These are phyloP conservation scores for Podiceps cristatus DNA, from an alignment of 2,113 vertebrate species.

Conservation along the genomic window DNA sequence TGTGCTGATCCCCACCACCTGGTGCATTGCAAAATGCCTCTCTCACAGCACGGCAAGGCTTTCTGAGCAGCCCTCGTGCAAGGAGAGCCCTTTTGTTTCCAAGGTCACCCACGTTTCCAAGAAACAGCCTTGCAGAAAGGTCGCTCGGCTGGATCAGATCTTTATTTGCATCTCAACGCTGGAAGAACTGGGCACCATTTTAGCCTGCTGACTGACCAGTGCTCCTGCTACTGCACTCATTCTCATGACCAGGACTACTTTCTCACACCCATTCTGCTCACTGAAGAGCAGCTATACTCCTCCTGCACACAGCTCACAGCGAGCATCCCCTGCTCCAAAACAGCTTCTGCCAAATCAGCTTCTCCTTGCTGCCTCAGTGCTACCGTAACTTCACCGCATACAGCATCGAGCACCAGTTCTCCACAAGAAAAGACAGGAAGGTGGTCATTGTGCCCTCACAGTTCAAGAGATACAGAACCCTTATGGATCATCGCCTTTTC, in stretches of 20 bases:
- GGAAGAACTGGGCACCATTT: not conserved
- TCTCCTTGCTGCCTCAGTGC: not conserved
- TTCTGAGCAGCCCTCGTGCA: constrained; percentile 14
- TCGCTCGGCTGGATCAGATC: not conserved
- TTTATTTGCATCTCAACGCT: not conserved
- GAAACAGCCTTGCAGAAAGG: not conserved
- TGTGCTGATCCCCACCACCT: constrained; percentile 51
- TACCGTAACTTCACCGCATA: not conserved
- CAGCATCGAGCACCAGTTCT: not conserved
- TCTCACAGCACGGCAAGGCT: constrained; percentile 37
- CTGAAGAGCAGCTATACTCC: not conserved
- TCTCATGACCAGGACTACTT: not conserved
- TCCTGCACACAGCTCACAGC: not conserved
- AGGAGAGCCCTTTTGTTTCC: not conserved
- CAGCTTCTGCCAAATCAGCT: not conserved
- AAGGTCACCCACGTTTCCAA: constrained; percentile 40
- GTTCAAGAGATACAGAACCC: not conserved
- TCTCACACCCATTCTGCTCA: not conserved
- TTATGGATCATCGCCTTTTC: not conserved
- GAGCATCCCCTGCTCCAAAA: not conserved
- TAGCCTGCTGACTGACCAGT: not conserved
- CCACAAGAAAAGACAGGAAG: not conserved
- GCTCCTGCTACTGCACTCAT: not conserved
- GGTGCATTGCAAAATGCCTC: constrained; percentile 30
- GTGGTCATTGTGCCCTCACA: not conserved